These are phyloP conservation scores for Echiichthys vipera DNA, from an alignment of 2,797 vertebrate genomes.

Conservation along the genomic window DNA sequence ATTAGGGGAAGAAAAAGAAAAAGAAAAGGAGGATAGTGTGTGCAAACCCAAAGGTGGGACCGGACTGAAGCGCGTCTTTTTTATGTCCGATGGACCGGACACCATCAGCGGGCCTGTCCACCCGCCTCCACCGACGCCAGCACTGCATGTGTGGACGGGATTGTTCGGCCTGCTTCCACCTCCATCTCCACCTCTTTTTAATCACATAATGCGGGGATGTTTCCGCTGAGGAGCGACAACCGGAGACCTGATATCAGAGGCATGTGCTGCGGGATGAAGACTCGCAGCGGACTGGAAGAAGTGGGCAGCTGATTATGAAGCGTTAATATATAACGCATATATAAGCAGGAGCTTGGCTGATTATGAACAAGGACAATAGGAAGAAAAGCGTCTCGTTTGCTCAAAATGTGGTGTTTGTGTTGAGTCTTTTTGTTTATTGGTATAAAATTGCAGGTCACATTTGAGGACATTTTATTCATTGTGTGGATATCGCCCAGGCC, in stretches of 20 bases:
- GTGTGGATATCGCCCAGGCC: constrained; percentile 25
- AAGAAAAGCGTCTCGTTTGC: not conserved
- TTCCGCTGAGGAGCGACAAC: constrained; percentile 1
- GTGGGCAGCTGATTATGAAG: not conserved
- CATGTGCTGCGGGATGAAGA: constrained; percentile 35
- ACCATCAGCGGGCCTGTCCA: constrained; percentile 15
- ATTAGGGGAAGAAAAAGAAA: not conserved
- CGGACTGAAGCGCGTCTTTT: constrained; percentile 4
- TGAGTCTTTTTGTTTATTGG: not conserved
- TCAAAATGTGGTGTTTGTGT: not conserved
- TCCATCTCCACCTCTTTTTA: constrained; percentile 17
- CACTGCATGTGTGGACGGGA: constrained; percentile 21
- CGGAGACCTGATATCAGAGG: constrained; percentile 13
- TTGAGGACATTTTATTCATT: not conserved
- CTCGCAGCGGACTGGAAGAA: constrained; percentile 13
- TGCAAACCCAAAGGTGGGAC: not conserved
- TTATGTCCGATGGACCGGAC: constrained; percentile 29
- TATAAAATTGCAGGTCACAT: constrained; percentile 4
- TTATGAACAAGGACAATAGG: not conserved
- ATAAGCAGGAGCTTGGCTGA: not conserved
- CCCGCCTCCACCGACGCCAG: constrained; percentile 6
- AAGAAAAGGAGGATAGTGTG: not conserved
- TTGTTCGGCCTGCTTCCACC: constrained; percentile 33
- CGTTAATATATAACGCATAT: not conserved
- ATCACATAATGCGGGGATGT: not conserved